A percentile compares a stretch with the other conserved stretches of the same genome.
Evolutionary conservation across 2,113 vertebrate species (phyloP).

Genomic region (Lota lota): DNA sequence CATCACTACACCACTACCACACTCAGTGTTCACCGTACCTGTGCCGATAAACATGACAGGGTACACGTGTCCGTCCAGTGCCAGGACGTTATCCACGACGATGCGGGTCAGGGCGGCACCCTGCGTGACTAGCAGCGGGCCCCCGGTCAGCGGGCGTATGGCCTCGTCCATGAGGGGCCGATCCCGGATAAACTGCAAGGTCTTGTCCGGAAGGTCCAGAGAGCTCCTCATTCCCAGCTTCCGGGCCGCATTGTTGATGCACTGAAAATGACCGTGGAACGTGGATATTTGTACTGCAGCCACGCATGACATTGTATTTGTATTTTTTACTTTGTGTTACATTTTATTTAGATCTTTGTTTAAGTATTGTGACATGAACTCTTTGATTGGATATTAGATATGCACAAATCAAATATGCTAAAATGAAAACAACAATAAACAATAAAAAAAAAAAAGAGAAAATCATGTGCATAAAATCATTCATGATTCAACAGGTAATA

Average conservation of each 20-base stretch:
- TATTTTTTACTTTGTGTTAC: no score
- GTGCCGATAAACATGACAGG: constrained; percentile 77
- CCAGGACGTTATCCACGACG: constrained; percentile 62
- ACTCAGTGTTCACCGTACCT: constrained; percentile 47
- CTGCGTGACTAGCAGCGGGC: constrained; percentile 64
- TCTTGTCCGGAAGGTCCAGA: constrained; percentile 73
- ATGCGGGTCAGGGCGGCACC: constrained; percentile 68
- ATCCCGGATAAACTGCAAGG: constrained; percentile 75
- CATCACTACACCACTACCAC: no score
- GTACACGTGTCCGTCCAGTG: constrained; percentile 58
- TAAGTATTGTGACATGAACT: no score
- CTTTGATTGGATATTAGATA: no score
- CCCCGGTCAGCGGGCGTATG: constrained; percentile 55
- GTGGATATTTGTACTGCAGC: no score
- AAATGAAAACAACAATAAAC: no score
- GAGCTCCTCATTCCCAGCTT: constrained; percentile 61
- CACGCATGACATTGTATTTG: no score
- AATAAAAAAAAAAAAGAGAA: no score
- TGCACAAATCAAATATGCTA: no score
- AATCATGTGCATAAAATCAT: no score
- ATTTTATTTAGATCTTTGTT: no score
- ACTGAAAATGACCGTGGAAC: constrained; percentile 47
- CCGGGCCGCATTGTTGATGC: constrained; percentile 56
- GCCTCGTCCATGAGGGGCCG: constrained; percentile 72
- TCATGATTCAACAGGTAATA: no score